Evolutionary conservation across 2,888 invertebrate genomes (phyloP).

Genomic region (Scaeva pyrastri): DNA sequence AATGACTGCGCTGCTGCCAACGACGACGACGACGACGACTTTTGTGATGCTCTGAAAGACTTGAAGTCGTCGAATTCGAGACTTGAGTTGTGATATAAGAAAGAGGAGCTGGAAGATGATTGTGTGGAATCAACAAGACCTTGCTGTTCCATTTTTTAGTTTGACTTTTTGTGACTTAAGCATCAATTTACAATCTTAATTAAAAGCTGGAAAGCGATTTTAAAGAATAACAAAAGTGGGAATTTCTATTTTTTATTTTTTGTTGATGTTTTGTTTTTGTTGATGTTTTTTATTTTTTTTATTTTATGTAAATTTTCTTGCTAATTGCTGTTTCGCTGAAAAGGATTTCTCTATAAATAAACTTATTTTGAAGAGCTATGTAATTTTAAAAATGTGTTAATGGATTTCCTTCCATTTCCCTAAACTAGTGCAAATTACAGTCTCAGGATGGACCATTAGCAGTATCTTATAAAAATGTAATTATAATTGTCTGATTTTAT

Average conservation of each 20-base stretch:
- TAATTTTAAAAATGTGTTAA: no score
- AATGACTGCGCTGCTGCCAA: slow-evolving; percentile 1
- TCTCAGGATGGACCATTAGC: no score
- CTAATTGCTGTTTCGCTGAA: slow-evolving; percentile 1
- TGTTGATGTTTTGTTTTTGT: background rate
- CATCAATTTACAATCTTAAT: slow-evolving; percentile 21
- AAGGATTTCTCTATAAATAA: background rate
- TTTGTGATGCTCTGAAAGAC: no score
- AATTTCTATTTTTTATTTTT: slow-evolving; percentile 15
- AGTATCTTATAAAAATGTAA: no score
- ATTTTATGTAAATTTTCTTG: slow-evolving; percentile 12
- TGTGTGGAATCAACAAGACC: background rate
- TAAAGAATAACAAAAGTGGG: slow-evolving; percentile 14
- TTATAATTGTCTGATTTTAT: no score
- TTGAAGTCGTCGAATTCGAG: no score
- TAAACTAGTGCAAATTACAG: no score
- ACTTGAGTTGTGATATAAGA: no score
- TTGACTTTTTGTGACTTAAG: background rate
- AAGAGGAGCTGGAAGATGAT: background rate
- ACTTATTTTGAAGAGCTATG: no score
- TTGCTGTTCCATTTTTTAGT: background rate
- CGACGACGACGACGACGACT: no score
- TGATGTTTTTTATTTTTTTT: slow-evolving; percentile 1
- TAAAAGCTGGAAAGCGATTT: slow-evolving; percentile 40
- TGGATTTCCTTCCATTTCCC: no score